Base-by-base conservation (phyloP, 2,888 invertebrate species). In the Dasysyrphus albostriatus region DNA sequence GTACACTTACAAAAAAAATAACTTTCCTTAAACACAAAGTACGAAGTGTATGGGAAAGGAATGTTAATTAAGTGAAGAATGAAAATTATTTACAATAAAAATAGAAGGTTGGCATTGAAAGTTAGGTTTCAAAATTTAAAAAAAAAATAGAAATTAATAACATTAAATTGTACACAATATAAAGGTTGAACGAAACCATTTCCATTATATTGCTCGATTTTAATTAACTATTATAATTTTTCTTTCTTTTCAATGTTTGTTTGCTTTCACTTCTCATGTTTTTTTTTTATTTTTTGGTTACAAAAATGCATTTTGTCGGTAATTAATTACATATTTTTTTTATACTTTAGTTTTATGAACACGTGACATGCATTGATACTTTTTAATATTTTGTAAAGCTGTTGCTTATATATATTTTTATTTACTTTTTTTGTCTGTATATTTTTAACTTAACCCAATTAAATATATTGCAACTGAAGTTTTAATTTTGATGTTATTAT, bases 381-480 rank as follows among this genome's bases (percentile, higher is more conserved):
- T 59, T 44, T 59, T 54, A 49, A 73, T 47, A 67, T 56, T 65
- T 24, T 51, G 42, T 80, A 65, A 80, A 84, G 75, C 83, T 83
- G 81, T 61, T 82, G 79, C 61, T 84, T 72, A 56, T 69, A 56
- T 69, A 59, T 34, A 67, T 72, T 39, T 44, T 58, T 65, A 51
- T 32, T 75, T 88, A 37, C 14, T 42, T 39, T 54, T 19, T 42
- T 61, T 78, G n/a, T n/a, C 44, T 75, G 63, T 37, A 47, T 49
- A 51, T 67, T 67, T 32, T 80, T 81, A 39, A 58, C 51, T 67
- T 77, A 77, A 74, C 29, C 67, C 39, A 74, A 73, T 51, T 56
- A 12, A 67, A 51, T 63, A 63, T 37, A 24, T 75, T 75, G 61
- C 69, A 84, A 80, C 37, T 49, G 44, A 81, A 65, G 49, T 70